These are phyloP conservation scores for Verasper variegatus DNA, from an alignment of 2,113 vertebrate genomes.

Conservation along the genomic window DNA sequence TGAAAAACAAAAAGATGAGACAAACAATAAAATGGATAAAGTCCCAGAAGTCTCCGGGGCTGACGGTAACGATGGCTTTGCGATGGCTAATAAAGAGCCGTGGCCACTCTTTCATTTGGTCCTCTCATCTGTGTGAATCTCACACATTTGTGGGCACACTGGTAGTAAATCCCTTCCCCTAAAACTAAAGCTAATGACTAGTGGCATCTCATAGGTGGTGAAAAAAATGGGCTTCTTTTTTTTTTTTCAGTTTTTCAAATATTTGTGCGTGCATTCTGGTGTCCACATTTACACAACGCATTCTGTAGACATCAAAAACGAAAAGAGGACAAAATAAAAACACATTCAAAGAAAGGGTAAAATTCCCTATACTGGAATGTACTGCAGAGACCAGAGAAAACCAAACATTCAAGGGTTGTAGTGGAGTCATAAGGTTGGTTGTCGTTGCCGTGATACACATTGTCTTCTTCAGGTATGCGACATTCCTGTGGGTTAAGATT, in stretches of 20 bases:
- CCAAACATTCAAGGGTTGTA: slow-evolving; percentile 72
- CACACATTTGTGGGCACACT: slow-evolving; percentile 79
- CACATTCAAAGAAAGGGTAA: slow-evolving; percentile 83
- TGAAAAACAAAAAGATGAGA: slow-evolving; percentile 70
- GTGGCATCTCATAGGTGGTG: slow-evolving; percentile 83
- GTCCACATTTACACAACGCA: slow-evolving; percentile 82
- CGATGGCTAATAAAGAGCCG: slow-evolving; percentile 78
- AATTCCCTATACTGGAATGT: slow-evolving; percentile 87
- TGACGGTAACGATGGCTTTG: slow-evolving; percentile 86
- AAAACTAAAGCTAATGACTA: slow-evolving; percentile 80
- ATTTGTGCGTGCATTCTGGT: slow-evolving; percentile 77
- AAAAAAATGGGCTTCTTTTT: slow-evolving; percentile 65
- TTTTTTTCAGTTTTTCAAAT: slow-evolving; percentile 45
- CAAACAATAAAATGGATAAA: slow-evolving; percentile 68
- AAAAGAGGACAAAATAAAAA: slow-evolving; percentile 72
- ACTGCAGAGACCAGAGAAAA: slow-evolving; percentile 83
- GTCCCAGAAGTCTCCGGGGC: slow-evolving; percentile 81
- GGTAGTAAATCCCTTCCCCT: slow-evolving; percentile 69
- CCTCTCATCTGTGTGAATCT: slow-evolving; percentile 74
- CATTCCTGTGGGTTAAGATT: slow-evolving; percentile 34
- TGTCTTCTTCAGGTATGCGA: slow-evolving; percentile 46
- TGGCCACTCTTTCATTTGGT: slow-evolving; percentile 78
- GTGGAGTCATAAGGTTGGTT: slow-evolving; percentile 57
- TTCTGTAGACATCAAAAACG: slow-evolving; percentile 74
- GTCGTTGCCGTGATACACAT: slow-evolving; percentile 58